Base-by-base conservation (phyloP, 64 coral and sea anemone species). In the Actinia tenebrosa region DNA sequence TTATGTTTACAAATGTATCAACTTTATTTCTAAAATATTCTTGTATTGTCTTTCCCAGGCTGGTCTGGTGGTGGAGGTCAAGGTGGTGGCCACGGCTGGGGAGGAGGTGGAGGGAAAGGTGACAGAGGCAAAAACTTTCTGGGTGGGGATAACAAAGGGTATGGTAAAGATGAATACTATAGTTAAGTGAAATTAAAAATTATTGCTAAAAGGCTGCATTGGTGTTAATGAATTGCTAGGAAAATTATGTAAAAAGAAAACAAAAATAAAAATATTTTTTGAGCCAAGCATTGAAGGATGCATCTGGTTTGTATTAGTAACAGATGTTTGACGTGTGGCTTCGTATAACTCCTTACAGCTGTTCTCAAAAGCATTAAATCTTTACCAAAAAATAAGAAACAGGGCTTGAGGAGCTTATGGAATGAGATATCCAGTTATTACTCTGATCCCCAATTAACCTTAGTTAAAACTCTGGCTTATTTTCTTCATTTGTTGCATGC, bases 91-190 rank as follows among this genome's bases (percentile, higher is more conserved):
- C 58, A 47, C 16, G 86, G 89, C 10, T 86, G 88, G 71, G 62
- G 44, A 72, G 92, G 75, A 86, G 71, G 84, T 72, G 88, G 87
- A 25, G 77, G 87, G 13, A 30, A 72, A 84, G 84, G 80, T 88
- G 45, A 66, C 46, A 46, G 84, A 7, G 22, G 78, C 42, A 90
- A 89, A 79, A 88, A 93, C 19, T 45, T 58, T 53, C 86, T 84
- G 79, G 88, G 69, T 17, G 84, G 80, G 26, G 60, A 14, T 69
- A 22, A 88, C 44, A 37, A 53, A 56, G 16, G 63, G 11, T 52
- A 90, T 27, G 72, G 83, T 30, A 68, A 77, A 44, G 60, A 4
- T 82, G 88, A 85, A n/a, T 96, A 96, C n/a, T 90, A 96, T 27
- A 96, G 94, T 79, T 96, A 27, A 95, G 53, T 22, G 3, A 47